Conservation (phyloP, 2,797 vertebrate species). For the Anomalospiza imberbis region DNA sequence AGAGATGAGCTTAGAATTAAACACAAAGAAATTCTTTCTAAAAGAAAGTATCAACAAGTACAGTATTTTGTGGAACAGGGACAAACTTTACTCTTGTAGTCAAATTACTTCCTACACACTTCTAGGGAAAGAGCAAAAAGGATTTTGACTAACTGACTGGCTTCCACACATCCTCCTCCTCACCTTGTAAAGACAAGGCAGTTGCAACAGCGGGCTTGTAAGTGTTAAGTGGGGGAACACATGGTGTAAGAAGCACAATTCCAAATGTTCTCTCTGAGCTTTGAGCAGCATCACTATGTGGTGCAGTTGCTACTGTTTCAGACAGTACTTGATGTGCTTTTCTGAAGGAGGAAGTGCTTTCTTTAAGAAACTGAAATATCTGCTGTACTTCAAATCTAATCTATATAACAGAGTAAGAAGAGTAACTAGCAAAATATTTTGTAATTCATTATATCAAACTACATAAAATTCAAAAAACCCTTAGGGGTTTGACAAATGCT, state of each 20-base stretch:
- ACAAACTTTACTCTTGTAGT: not conserved
- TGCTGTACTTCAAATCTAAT: not conserved
- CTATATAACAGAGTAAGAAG: not conserved
- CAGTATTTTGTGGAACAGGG: not conserved
- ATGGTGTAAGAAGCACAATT: not conserved
- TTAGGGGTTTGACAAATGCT: not conserved
- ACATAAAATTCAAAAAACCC: not conserved
- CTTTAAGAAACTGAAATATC: not conserved
- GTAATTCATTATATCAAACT: not conserved
- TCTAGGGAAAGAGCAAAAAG: not conserved
- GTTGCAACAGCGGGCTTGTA: not conserved
- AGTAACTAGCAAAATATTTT: not conserved
- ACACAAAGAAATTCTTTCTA: not conserved
- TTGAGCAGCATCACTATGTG: not conserved
- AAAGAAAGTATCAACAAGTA: not conserved
- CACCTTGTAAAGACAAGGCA: not conserved
- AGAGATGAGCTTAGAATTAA: constrained; percentile 1
- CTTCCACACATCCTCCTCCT: not conserved
- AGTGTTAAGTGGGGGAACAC: not conserved
- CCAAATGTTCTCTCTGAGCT: not conserved
- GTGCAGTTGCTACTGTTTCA: not conserved
- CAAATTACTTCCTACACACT: not conserved
- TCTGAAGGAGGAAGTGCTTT: not conserved
- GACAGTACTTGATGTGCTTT: not conserved
- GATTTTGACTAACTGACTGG: not conserved